Percentiles rank a stretch among this genome's conserved stretches.
These are phyloP conservation scores for Montipora capitata DNA, from an alignment of 92 coral and sea anemone genomes.

Conservation along the genomic window DNA sequence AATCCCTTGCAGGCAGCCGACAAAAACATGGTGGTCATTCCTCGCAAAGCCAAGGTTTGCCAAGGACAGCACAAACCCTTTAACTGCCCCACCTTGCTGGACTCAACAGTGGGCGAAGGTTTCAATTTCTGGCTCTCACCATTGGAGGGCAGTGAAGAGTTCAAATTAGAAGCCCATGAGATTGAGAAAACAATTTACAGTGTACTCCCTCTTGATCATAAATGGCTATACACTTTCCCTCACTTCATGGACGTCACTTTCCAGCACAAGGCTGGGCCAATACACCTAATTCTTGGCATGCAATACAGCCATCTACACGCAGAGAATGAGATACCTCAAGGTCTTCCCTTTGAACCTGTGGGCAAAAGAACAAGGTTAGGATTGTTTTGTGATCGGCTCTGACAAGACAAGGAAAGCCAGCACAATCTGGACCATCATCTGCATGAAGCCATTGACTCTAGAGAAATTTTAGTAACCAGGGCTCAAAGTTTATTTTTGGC, in stretches of 20 bases:
- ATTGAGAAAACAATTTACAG: slow-evolving; percentile 40
- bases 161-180: slow-evolving; percentile 47
- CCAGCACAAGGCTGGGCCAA: slow-evolving; percentile 57
- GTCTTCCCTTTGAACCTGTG: not conserved
- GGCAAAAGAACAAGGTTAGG: not conserved
- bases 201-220: slow-evolving; percentile 35
- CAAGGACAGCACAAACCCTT: slow-evolving; percentile 41
- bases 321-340: not conserved
- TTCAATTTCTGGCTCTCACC: slow-evolving; percentile 65
- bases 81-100: slow-evolving; percentile 44
- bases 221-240: slow-evolving; percentile 50
- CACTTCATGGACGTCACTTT: slow-evolving; percentile 46
- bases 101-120: slow-evolving; percentile 29
- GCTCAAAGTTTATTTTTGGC: no score
- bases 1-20: not conserved
- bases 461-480: no score
- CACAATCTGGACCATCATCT: no score
- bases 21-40: not conserved
- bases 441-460: no score
- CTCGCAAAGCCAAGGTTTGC: slow-evolving; percentile 11
- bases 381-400: slow-evolving; percentile 35
- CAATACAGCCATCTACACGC: not conserved
- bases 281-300: slow-evolving; percentile 1
- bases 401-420: slow-evolving; percentile 1
- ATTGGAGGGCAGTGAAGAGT: slow-evolving; percentile 28